Base-by-base conservation (phyloP, 2,113 vertebrate species). In the Desmodus rotundus region DNA sequence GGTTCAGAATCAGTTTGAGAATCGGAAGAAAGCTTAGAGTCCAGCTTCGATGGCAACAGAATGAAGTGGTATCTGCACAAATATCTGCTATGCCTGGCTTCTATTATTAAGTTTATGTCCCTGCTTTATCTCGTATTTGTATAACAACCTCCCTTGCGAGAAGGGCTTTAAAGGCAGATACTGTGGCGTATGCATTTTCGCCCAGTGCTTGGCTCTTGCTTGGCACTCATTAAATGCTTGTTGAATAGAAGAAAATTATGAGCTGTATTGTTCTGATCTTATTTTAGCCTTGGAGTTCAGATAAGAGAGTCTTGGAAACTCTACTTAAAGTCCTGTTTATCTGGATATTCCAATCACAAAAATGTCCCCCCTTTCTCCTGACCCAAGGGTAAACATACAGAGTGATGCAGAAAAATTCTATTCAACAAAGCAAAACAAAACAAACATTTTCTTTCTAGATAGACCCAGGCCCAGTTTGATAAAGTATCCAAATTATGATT, bases 251-350 rank as follows among this genome's bases (percentile, higher is more conserved):
- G 73, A 70, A 72, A 70, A 28, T 45, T 72, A 65, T 72, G 63
- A 80, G 63, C 31, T 22, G 3, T 36, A 28, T 70, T 85, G 24
- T 85, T 93, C 72, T 78, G 13, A 52, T 38, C 31, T 45, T 78
- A 70, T 72, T 95, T 85, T 80, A 93, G 82, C 28, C 41, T 82
- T 50, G 67, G 56, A 58, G 16, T 68, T 74, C 47, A 91, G 92
- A 93, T 87, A 90, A 80, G 67, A 90, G 56, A 74, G 38, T 93
- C 47, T 50, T 91, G 47, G 74, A 96, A 76, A 82, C 38, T 43
- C 45, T 74, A 33, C 41, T 68, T 47, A 22, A 93, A 87, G 78
- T 68, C 63, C 45, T 56, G 36, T 10, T 91, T 77, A 85, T 80
- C n/a, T 86, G 41, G 36, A 47, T 82, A 88, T 41, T 91, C 38